Conservation (phyloP, 2,888 invertebrate genomes). For the Steinernema carpocapsae region DNA sequence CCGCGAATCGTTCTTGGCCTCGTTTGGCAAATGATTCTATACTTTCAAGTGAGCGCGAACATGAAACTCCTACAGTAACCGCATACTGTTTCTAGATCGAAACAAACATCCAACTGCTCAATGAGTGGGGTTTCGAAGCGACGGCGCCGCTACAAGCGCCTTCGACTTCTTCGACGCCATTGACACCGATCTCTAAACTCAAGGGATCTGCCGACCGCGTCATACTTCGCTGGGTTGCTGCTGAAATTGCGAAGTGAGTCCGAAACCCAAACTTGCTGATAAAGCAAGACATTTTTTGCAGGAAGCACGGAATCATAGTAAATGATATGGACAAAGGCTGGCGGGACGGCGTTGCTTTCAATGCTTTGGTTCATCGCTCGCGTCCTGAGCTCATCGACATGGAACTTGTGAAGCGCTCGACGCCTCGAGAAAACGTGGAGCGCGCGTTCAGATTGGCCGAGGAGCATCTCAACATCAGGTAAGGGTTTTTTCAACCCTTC, state of each 20-base stretch:
- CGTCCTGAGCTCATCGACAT: conserved; percentile 67
- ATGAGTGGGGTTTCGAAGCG: conserved; percentile 64
- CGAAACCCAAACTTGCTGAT: background rate
- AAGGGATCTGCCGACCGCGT: conserved; percentile 61
- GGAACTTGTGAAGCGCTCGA: conserved; percentile 46
- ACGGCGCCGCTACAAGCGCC: conserved; percentile 29
- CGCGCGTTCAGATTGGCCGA: conserved; percentile 66
- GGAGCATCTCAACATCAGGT: conserved; percentile 62
- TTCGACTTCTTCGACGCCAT: conserved; percentile 36
- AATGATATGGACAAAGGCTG: conserved; percentile 67
- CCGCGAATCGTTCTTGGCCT: conserved; percentile 68
- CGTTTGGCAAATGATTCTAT: conserved; percentile 69
- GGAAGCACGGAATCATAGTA: conserved; percentile 52
- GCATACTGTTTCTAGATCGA: conserved; percentile 56
- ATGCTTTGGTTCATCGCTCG: conserved; percentile 66
- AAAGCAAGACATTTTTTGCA: conserved; percentile 27
- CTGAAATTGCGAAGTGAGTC: conserved; percentile 61
- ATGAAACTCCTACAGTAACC: conserved; percentile 9
- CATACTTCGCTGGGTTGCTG: conserved; percentile 65
- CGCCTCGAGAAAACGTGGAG: conserved; percentile 64
- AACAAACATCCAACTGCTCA: conserved; percentile 62
- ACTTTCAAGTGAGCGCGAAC: conserved; percentile 64
- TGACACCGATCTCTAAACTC: conserved; percentile 31
- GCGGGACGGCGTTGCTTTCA: conserved; percentile 67
- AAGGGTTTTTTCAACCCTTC: background rate